Base-by-base conservation (phyloP, 2,888 invertebrate species). In the Tethea ocularis region DNA sequence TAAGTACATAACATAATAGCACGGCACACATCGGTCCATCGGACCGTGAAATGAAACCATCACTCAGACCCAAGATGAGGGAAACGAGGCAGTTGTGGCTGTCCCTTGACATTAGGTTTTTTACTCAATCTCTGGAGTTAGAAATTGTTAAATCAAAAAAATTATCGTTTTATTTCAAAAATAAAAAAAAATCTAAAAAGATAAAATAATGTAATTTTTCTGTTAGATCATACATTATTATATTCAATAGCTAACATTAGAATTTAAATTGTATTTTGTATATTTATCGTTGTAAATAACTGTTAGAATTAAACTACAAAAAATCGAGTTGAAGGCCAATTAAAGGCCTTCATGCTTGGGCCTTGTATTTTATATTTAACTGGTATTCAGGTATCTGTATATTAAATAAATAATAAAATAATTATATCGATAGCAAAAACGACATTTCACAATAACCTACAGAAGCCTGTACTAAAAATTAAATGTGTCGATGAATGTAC, bases 1-100 rank as follows among this genome's bases (percentile, higher is more conserved):
- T 54, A 54, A 17, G 33, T 54, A 54, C 63, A 56, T 66, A 53
- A 60, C 57, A 64, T 61, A 66, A 74, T 72, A 71, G 71, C 61
- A 65, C 53, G 61, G 63, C 64, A 72, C 64, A 67, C 69, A 66
- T 67, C 63, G 63, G 67, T 52, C 61, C 69, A 64, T 66, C 64
- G 68, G 67, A 62, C 72, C 80, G 70, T 77, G 78, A 79, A 81
- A 81, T 83, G 75, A 79, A 80, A 70, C 66, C 67, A 67, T 74
- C 74, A 68, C 53, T 58, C 33, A 52, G 54, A 46, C 33, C 33
- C 41, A 33, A 33, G 54, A 54, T 58, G 57, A 56, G 41, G 23
- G 51, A 33, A 33, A 17, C 41, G 53, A 36, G 58, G 58, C 38
- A 51, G 51, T 41, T 56, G 56, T 51, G 52, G 26, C 13, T 57